Evolutionary conservation across 2,113 vertebrate genomes (phyloP), one percentile per base, ranked within the genome.

Genomic region (Carassius auratus): DNA sequence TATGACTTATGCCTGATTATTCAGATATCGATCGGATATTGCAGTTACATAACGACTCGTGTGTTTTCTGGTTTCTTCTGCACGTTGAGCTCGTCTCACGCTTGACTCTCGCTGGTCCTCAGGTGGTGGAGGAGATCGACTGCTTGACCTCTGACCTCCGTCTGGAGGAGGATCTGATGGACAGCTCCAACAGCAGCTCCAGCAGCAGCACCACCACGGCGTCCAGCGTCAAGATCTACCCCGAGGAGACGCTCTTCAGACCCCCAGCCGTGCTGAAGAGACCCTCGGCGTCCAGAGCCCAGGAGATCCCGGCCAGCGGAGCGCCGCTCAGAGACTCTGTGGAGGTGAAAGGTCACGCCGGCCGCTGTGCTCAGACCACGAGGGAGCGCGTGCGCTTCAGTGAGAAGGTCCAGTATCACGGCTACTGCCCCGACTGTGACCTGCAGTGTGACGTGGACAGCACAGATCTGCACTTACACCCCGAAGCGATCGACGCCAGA

Each of bases 121-220:
- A 99, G 98, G 98, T 99, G 81, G 98, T 99, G 90, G 95, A 99
- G 86, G 97, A 99, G 90, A 99, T 99, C 76, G 98, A 99, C 89
- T 97, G 96, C 0, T 89, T 99, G 92, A 99, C 98, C 0, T 96
- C 96, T n/a, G 98, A 98, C 90, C 95, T 99, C n/a, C 97, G 97
- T 88, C 94, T 99, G 91, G 98, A 99, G 92, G 98, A 99, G 95
- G 98, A 98, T 86, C 94, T 97, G 94, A 98, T 96, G 0, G 97
- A 99, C 94, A 98, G 97, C 89, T 99, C 97, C n/a, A 99, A 99
- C 90, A 99, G 98, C 90, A 99, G 97, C 93, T 99, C 97, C 1
- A 99, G 98, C 64, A 97, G 97, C 92, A 96, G 95, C 2, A 97
- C 95, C 2, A 97, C 93, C 45, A 48, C 10, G 45, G 45, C 10